These are phyloP conservation scores for Myripristis murdjan DNA, from an alignment of 2,797 vertebrate genomes.

Conservation along the genomic window DNA sequence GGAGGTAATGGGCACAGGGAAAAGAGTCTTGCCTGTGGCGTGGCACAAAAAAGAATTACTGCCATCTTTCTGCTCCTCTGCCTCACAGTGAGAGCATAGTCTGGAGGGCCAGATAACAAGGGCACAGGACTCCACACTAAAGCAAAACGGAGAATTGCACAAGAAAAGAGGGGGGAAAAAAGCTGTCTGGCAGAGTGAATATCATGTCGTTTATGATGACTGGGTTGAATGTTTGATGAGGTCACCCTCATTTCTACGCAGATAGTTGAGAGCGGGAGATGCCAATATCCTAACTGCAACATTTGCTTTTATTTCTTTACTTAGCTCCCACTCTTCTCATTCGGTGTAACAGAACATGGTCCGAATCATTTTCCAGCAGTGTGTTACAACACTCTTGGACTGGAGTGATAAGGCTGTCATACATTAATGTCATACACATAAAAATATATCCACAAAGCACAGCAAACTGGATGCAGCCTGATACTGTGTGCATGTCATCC, in stretches of 20 bases:
- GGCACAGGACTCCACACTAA: constrained; percentile 72
- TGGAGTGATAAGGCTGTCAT: constrained; percentile 41
- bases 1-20: constrained; percentile 71
- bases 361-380: constrained; percentile 23
- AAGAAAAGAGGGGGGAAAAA: constrained; percentile 53
- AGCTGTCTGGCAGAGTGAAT: constrained; percentile 70
- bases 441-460: constrained; percentile 24
- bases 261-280: constrained; percentile 49
- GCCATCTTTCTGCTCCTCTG: constrained; percentile 80
- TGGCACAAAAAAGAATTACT: constrained; percentile 75
- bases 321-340: constrained; percentile 48
- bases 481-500: constrained; percentile 28
- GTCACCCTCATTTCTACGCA: constrained; percentile 74
- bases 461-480: constrained; percentile 13
- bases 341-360: constrained; percentile 23
- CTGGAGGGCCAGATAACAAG: constrained; percentile 82
- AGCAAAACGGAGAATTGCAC: constrained; percentile 67
- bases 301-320: constrained; percentile 51
- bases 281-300: constrained; percentile 37
- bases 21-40: constrained; percentile 71
- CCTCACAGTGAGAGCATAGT: constrained; percentile 71
- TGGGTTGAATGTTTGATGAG: constrained; percentile 72
- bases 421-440: constrained; percentile 11
- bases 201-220: constrained; percentile 74
- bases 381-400: constrained; percentile 36